Evolutionary conservation across 1,140 invertebrate species (phyloP), one percentile per base, ranked within the genome.

Genomic region (Pseudomyrmex concolor): DNA sequence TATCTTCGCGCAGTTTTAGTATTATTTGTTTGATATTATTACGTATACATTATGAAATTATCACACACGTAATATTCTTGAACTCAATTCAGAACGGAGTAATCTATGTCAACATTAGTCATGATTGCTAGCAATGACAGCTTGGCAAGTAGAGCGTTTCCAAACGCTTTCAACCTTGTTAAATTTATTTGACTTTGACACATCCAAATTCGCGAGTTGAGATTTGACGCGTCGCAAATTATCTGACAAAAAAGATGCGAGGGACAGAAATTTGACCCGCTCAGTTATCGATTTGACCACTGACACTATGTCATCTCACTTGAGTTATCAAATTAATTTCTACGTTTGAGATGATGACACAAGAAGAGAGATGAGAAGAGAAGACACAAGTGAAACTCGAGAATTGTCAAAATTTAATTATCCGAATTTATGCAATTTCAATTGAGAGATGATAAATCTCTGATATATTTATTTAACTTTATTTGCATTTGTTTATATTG

Each of bases 141-240:
- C 34, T n/a, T 2, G 48, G 60, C 3, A 7, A 43, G 34, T 1
- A n/a, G n/a, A 54, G 12, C 48, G 45, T 55, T 68, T 10, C 12
- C 34, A 67, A 4, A 15, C 17, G 51, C 15, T 34, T 68, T 48
- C 17, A 45, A 8, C 17, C 51, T 34, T 13, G 17, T 3, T 2
- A 15, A 8, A 68, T 78, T 78, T 78, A 70, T 70, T 70, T 48
- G 54, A 57, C 76, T 70, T 70, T 82, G 78, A 54, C 57, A n/a
- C 10, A n/a, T n/a, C 55, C 1, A 10, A 3, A 67, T n/a, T 19
- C 8, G 43, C 43, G n/a, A n/a, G 48, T 45, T 25, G 70, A 70
- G 55, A 1, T 67, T 59, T n/a, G 22, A 12, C 59, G 7, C 12
- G 25, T 5, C 0, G 51, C 34, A 4, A 19, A 67, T 70, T 68